Evolutionary conservation across 2,888 invertebrate species (phyloP).

Genomic region (Aphidoletes aphidimyza): DNA sequence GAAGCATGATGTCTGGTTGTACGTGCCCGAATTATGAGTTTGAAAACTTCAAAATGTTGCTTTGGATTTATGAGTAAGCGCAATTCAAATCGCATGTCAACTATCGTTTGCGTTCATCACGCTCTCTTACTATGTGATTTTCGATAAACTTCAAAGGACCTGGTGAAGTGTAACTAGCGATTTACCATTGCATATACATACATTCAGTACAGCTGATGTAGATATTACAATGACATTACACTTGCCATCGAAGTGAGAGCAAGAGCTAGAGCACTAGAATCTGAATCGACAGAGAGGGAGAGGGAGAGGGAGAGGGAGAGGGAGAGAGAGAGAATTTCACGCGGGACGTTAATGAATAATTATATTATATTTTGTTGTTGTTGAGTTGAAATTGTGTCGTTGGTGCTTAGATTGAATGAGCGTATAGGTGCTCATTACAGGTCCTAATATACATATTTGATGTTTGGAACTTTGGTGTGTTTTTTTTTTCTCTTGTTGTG

Average conservation of each 20-base stretch:
- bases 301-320: no score
- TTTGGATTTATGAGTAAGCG: neutral
- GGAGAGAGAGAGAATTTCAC: no score
- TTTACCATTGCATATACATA: neutral
- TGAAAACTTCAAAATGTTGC: neutral
- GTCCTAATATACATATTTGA: neutral
- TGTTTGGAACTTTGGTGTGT: constrained; percentile 33
- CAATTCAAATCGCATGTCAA: constrained; percentile 33
- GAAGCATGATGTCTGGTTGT: neutral
- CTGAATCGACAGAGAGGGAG: no score
- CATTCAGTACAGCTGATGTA: constrained; percentile 20
- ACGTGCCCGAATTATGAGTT: constrained; percentile 34
- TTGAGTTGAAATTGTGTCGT: constrained; percentile 29
- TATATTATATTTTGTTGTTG: constrained; percentile 31
- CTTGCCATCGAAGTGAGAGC: no score
- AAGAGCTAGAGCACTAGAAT: no score
- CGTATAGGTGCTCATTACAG: neutral
- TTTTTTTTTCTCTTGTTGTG: no score
- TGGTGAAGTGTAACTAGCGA: constrained; percentile 1
- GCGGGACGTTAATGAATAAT: neutral
- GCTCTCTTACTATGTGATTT: neutral
- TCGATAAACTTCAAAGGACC: neutral
- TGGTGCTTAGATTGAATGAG: constrained; percentile 17
- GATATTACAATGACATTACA: neutral
- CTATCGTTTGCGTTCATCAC: neutral